Conservation (phyloP, 2,888 invertebrate genomes). For the Allophyes oxyacanthae region DNA sequence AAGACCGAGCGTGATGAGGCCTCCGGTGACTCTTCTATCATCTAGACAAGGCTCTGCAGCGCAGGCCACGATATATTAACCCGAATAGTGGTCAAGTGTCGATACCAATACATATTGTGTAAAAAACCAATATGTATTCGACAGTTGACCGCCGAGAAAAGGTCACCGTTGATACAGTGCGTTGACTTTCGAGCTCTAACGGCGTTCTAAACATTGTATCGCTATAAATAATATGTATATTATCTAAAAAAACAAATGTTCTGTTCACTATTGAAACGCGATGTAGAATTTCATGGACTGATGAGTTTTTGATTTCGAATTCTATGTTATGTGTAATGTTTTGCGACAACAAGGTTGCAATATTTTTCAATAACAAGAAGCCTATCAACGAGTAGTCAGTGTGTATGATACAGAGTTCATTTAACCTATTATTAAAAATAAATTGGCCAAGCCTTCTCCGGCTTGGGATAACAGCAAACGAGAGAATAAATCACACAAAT, state of each 20-base stretch:
- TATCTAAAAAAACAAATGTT: slow-evolving; percentile 29
- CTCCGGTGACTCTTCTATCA: slow-evolving; percentile 31
- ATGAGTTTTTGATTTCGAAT: slow-evolving; percentile 31
- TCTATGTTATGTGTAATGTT: slow-evolving; percentile 23
- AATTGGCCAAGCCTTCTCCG: slow-evolving; percentile 32
- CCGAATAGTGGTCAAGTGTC: slow-evolving; percentile 30
- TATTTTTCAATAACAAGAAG: slow-evolving; percentile 28
- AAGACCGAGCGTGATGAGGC: slow-evolving; percentile 23
- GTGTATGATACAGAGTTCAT: slow-evolving; percentile 32
- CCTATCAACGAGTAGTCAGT: slow-evolving; percentile 21
- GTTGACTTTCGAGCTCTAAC: slow-evolving; percentile 56
- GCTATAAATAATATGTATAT: slow-evolving; percentile 2
- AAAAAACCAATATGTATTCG: slow-evolving; percentile 35
- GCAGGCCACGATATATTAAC: slow-evolving; percentile 35
- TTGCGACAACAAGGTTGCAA: slow-evolving; percentile 35
- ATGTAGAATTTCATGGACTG: slow-evolving; percentile 29
- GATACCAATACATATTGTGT: slow-evolving; percentile 47
- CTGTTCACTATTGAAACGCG: slow-evolving; percentile 27
- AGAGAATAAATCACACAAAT: slow-evolving; percentile 50
- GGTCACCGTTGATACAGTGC: slow-evolving; percentile 56
- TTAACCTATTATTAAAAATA: slow-evolving; percentile 51
- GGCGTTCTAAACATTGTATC: slow-evolving; percentile 44
- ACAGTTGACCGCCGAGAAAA: slow-evolving; percentile 48
- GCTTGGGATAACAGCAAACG: slow-evolving; percentile 30
- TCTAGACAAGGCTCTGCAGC: slow-evolving; percentile 11